Evolutionary conservation across 2,113 vertebrate genomes (phyloP).

Genomic region (Leuciscus idus): DNA sequence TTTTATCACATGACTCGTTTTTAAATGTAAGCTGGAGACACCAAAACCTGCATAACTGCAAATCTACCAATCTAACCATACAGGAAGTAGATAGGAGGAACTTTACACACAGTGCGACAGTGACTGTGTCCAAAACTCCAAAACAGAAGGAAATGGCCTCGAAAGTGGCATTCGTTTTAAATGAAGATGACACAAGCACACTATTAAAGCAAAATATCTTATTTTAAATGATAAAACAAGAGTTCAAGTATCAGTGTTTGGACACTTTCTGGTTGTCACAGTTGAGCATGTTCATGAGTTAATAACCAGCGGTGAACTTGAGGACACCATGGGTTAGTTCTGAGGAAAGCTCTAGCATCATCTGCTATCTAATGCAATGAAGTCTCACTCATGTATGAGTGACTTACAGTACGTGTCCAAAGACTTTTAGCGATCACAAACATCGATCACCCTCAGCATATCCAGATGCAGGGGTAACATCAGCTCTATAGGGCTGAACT

Average conservation of each 20-base stretch:
- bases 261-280: background rate
- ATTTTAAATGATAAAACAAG: background rate
- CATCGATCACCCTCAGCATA: conserved; percentile 18
- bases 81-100: conserved; percentile 28
- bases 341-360: conserved; percentile 5
- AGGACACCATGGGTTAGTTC: background rate
- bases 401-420: background rate
- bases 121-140: background rate
- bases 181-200: background rate
- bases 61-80: conserved; percentile 3
- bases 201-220: background rate
- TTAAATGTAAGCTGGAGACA: background rate
- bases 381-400: background rate
- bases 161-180: background rate
- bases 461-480: conserved; percentile 44
- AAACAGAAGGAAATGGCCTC: background rate
- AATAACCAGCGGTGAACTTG: background rate
- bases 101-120: background rate
- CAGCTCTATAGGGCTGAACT: conserved; percentile 64
- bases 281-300: background rate
- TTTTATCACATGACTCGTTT: background rate
- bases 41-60: background rate
- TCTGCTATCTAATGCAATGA: background rate
- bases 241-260: background rate
- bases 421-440: background rate